Conservation (phyloP, 2,888 invertebrate genomes). For the Beris chalybata region DNA sequence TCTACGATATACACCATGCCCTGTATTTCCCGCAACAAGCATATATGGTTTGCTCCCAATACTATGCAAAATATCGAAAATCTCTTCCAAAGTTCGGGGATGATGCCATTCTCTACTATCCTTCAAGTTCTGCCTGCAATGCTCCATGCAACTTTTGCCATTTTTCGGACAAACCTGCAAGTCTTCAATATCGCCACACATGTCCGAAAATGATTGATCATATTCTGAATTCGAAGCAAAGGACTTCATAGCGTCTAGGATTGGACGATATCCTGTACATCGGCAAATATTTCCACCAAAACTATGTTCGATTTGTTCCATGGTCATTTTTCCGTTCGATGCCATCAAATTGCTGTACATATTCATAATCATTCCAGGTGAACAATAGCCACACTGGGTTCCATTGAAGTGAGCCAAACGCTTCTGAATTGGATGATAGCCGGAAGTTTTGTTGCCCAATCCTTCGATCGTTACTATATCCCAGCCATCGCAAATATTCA, state of each 20-base stretch:
- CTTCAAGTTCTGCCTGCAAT: background rate
- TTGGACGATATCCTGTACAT: constrained; percentile 79
- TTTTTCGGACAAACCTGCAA: constrained; percentile 30
- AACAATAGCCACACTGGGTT: constrained; percentile 75
- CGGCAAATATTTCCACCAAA: constrained; percentile 79
- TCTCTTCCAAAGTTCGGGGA: constrained; percentile 25
- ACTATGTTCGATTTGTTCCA: constrained; percentile 71
- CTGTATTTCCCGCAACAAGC: constrained; percentile 76
- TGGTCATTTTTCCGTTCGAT: constrained; percentile 60
- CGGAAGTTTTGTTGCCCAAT: constrained; percentile 65
- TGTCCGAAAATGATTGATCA: constrained; percentile 44
- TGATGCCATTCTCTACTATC: constrained; percentile 30
- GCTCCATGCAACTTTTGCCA: constrained; percentile 18
- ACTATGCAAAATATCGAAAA: constrained; percentile 24
- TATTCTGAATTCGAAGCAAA: constrained; percentile 66
- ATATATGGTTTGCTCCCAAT: constrained; percentile 59
- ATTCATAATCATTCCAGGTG: constrained; percentile 77
- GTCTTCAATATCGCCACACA: constrained; percentile 42
- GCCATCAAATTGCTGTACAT: constrained; percentile 63
- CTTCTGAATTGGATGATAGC: constrained; percentile 71
- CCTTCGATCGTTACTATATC: constrained; percentile 75
- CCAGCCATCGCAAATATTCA: constrained; percentile 68
- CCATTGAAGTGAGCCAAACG: constrained; percentile 68
- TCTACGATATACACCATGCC: constrained; percentile 63
- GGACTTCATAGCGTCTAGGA: constrained; percentile 77